Evolutionary conservation across 2,797 vertebrate genomes (phyloP), one percentile per base, ranked within the genome.

Genomic region (Morelia viridis): DNA sequence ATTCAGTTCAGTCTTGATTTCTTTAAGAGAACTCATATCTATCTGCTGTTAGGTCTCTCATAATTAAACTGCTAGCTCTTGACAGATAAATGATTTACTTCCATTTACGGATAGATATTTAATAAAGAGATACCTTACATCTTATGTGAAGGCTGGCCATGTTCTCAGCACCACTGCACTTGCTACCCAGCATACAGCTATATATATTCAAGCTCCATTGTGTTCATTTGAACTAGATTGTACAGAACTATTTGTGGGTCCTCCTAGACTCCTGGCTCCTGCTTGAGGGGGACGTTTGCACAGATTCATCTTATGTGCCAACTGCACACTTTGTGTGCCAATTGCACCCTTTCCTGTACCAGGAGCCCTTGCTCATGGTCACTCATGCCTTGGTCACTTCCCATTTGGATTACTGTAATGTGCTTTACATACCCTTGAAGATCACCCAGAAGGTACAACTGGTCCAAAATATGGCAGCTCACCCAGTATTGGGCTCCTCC

Each of bases 21-120:
- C 31, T 85, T 56, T 60, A 46, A 17, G 12, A 58, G 53, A 15
- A 89, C 0, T 85, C 57, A 10, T n/a, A 71, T 85, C 71, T 53
- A 53, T 28, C 58, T 90, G 1, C 24, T 50, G 28, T 92, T 80
- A 80, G 41, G n/a, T 89, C 84, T 93, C 31, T 92, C 89, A 35
- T 86, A 90, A 92, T 53, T 35, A 71, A 53, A 86, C 5, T 19
- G 11, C 46, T 61, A 53, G 80, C 3, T 65, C 60, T 80, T 89
- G 53, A 22, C 80, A 64, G 10, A 41, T 62, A 53, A 46, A 89
- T 83, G 9, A 57, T 31, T 19, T 35, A 56, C 50, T 17, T 89
- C 64, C 46, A 6, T 91, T 57, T 58, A 62, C 58, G 13, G 4
- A 26, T 13, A 83, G 15, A 15, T 35, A 5, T 91, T 26, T 91